Evolutionary conservation across 2,113 vertebrate genomes (phyloP), one percentile per base, ranked within the genome.

Genomic region (Gobio gobio): DNA sequence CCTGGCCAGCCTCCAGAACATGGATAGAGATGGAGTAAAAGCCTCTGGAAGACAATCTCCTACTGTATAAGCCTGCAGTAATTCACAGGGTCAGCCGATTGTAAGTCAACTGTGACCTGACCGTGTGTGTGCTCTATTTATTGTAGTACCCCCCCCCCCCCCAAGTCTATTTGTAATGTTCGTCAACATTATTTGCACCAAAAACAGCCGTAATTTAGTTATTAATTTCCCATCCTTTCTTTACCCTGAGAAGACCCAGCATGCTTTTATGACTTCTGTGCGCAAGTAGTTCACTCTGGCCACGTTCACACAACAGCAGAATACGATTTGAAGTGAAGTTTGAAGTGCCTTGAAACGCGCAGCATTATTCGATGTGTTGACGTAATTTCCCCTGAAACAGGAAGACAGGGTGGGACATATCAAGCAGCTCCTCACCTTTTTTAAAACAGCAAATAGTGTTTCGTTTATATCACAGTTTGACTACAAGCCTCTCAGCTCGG

Each of bases 1-100:
- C 4, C 40, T 84, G 56, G 74, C 47, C 74, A 78, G 74, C n/a
- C 40, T 63, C 72, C 68, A 29, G 58, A 82, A 66, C 33, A 73
- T 33, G 33, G 61, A 54, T 8, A 56, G 47, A 77, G 45, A 56
- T 66, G n/a, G 33, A 56, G 72, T 78, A 24, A 78, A 36, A 54
- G 47, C 9, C 58, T n/a, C 20, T 77, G 26, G 29, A 77, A 66
- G 14, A 68, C 36, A 64, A 29, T 70, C 75, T 54, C 68, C 36
- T 74, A 47, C 66, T 29, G 24, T 26, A 59, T 43, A 40, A n/a
- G 16, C 66, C 81, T 12, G 4, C 20, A 59, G 74, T 66, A 26
- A 66, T 76, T 43, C 56, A 81, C 68, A 51, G 36, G 26, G 56
- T 74, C 68, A 43, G 10, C 10, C 5, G 14, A 22, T 78, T 74